A percentile compares a stretch with the other conserved stretches of the same genome.
Conservation (phyloP, 1,140 invertebrate species). For the Cotesia chilonis region DNA sequence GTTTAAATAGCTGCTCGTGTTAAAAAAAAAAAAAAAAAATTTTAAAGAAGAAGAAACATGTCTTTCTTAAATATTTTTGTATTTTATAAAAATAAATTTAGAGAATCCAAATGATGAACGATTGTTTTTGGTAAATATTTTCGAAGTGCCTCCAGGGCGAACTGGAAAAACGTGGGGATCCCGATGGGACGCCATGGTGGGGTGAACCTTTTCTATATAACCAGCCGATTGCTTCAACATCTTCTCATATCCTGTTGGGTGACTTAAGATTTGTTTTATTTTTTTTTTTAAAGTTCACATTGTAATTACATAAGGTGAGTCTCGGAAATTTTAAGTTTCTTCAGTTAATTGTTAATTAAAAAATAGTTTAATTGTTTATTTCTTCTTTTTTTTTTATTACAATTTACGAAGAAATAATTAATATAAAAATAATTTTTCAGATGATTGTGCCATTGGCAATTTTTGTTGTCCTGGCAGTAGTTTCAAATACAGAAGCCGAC, state of each 20-base stretch:
- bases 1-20: no score
- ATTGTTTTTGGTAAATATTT: not conserved
- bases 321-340: not conserved
- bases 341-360: not conserved
- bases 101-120: no score
- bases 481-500: slow-evolving; percentile 55
- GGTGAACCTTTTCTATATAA: slow-evolving; percentile 30
- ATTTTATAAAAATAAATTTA: no score
- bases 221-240: slow-evolving; percentile 24
- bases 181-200: slow-evolving; percentile 7
- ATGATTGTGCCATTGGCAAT: slow-evolving; percentile 59
- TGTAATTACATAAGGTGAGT: slow-evolving; percentile 10
- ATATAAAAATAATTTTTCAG: slow-evolving; percentile 45
- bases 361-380: not conserved
- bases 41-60: no score
- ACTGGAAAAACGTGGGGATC: slow-evolving; percentile 15
- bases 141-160: not conserved
- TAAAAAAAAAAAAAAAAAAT: no score
- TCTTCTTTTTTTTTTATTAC: not conserved
- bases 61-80: no score
- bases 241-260: slow-evolving; percentile 26
- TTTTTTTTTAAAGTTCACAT: not conserved
- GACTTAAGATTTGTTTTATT: slow-evolving; percentile 1
- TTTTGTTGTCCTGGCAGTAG: slow-evolving; percentile 50
- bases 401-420: slow-evolving; percentile 16